Conservation (phyloP, 35 echinoderm and acorn worm species). For the Heliocidaris erythrogramma region DNA sequence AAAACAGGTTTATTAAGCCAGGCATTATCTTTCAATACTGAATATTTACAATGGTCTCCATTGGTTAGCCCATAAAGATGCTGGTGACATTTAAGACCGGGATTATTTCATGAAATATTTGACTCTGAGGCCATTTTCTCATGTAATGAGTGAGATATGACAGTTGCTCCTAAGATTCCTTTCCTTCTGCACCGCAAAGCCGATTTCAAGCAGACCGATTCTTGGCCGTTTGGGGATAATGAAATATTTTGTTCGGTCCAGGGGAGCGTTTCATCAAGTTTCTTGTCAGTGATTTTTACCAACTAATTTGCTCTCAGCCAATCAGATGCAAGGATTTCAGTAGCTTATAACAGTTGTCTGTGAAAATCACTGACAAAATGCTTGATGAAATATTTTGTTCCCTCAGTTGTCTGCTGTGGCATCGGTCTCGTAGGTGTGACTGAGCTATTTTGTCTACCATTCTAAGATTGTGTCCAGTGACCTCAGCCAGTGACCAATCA, state of each 20-base stretch:
- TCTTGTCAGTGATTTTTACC: too few species aligned
- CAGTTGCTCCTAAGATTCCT: neutral
- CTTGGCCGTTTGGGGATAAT: too few species aligned
- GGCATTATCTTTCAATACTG: neutral
- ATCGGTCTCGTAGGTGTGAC: too few species aligned
- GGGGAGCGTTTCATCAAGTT: too few species aligned
- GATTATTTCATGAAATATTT: neutral
- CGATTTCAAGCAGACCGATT: too few species aligned
- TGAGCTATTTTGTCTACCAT: neutral
- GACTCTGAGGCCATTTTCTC: neutral
- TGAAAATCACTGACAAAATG: too few species aligned
- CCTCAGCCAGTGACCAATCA: neutral
- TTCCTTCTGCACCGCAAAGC: neutral
- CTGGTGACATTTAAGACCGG: neutral
- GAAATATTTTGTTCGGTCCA: too few species aligned
- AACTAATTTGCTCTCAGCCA: too few species aligned
- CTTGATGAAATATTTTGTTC: too few species aligned
- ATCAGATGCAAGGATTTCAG: too few species aligned
- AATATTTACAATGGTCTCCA: neutral
- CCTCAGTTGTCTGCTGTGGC: too few species aligned
- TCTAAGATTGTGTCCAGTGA: neutral
- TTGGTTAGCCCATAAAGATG: neutral
- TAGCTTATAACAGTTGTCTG: too few species aligned
- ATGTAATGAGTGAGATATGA: constrained; percentile 5
- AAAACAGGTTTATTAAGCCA: neutral